These are phyloP conservation scores for Columba janthina DNA, from an alignment of 2,113 vertebrate species.

Conservation along the genomic window DNA sequence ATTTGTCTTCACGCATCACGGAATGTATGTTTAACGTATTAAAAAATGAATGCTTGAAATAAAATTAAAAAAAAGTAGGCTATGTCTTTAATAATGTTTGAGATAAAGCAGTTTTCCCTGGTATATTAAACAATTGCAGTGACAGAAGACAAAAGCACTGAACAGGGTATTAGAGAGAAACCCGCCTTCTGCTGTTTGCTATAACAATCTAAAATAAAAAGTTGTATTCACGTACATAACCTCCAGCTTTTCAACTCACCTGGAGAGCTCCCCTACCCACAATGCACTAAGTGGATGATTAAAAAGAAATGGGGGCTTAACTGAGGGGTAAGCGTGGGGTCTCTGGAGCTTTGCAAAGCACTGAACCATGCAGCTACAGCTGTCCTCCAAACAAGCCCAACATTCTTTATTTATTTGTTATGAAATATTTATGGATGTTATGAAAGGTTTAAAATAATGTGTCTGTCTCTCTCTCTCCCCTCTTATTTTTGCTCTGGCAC, in stretches of 20 bases:
- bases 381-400: slow-evolving; percentile 98
- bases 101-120: neutral
- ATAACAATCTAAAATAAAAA: slow-evolving; percentile 57
- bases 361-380: slow-evolving; percentile 95
- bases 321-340: slow-evolving; percentile 89
- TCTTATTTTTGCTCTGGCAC: slow-evolving; percentile 80
- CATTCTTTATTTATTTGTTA: slow-evolving; percentile 99
- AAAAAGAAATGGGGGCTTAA: slow-evolving; percentile 99
- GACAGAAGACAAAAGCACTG: neutral
- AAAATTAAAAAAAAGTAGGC: neutral
- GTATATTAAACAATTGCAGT: slow-evolving; percentile 1
- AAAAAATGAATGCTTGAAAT: neutral
- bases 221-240: slow-evolving; percentile 64
- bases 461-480: slow-evolving; percentile 79
- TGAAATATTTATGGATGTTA: slow-evolving; percentile 99
- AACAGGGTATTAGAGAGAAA: neutral
- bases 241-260: slow-evolving; percentile 85
- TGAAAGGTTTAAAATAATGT: slow-evolving; percentile 99
- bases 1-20: neutral
- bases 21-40: neutral
- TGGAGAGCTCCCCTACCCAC: slow-evolving; percentile 92
- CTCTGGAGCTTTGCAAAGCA: slow-evolving; percentile 89
- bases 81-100: neutral
- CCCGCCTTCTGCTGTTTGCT: slow-evolving; percentile 30
- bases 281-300: slow-evolving; percentile 99